phyloP scores from a whole-genome alignment of 2,888 invertebrate genomes.

The Drosophila barbarae region DNA sequence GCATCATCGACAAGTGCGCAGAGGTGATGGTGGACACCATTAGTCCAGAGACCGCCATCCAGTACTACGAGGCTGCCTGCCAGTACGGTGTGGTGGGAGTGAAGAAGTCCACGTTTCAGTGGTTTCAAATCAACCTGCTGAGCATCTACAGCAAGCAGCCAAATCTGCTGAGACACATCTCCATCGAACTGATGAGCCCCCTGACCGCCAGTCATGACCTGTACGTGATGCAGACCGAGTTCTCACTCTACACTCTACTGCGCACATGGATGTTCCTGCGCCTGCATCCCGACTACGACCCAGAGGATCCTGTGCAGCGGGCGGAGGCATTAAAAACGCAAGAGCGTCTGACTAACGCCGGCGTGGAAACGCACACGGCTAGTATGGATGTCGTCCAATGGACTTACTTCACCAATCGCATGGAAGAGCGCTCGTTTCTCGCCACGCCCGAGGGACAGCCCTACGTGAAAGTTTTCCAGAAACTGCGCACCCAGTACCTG shows the following conservation, averaged over 20 bases:
- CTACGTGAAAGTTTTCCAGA: constrained; percentile 83
- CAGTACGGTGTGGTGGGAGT: constrained; percentile 85
- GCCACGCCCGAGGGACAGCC: constrained; percentile 82
- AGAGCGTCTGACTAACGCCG: constrained; percentile 54
- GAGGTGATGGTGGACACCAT: constrained; percentile 88
- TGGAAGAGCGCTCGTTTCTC: constrained; percentile 81
- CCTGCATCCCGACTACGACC: constrained; percentile 80
- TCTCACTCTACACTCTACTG: constrained; percentile 86
- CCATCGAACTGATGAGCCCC: constrained; percentile 84
- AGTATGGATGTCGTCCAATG: constrained; percentile 68
- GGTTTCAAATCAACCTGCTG: constrained; percentile 86
- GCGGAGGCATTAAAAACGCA: constrained; percentile 59
- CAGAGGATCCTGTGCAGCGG: constrained; percentile 70
- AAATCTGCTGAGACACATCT: constrained; percentile 83
- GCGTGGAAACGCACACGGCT: constrained; percentile 58
- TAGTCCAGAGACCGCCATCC: constrained; percentile 85
- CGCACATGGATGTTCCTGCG: constrained; percentile 85
- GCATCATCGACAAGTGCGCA: constrained; percentile 86
- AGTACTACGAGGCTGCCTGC: constrained; percentile 85
- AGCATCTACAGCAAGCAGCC: constrained; percentile 82
- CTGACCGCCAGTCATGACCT: constrained; percentile 84
- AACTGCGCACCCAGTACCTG: constrained; percentile 85
- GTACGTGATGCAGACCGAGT: constrained; percentile 89
- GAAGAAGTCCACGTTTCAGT: constrained; percentile 84
- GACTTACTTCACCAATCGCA: constrained; percentile 74